Evolutionary conservation across 2,797 vertebrate species (phyloP), one percentile per base, ranked within the genome.

Genomic region (Ceyx erithaca): DNA sequence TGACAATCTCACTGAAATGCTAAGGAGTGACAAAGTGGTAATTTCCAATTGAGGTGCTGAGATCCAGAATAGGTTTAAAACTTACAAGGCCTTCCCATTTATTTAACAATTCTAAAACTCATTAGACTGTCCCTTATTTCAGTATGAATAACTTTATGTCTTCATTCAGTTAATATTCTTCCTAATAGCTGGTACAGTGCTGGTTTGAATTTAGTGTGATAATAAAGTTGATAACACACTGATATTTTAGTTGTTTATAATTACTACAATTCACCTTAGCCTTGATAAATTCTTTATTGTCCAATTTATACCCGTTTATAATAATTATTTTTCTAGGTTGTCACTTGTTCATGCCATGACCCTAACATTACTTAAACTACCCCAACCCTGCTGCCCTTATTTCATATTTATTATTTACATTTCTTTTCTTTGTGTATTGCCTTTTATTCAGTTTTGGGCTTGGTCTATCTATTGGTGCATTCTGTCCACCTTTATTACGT

Each of bases 381-480:
- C 63, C 15, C 18, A 23, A 49, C 23, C 3, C 26, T 0, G 0
- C 7, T 5, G 6, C 4, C 9, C 25, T 76, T 52, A 45, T 48
- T 80, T 73, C 5, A 33, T 45, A 0, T 46, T 30, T 35, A 7
- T 16, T 66, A 62, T 75, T 88, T 46, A 0, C 15, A 64, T 45
- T 72, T 82, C 16, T 69, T 21, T 57, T 21, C 12, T 70, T 12
- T 31, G 2, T 81, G 3, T 33, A 46, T 30, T 72, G 9, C 7
- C 5, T 72, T 84, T 81, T 64, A 49, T 62, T 90, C 7, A 51
- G 7, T 43, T 61, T 20, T 22, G 26, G 25, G 17, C 6, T 79
- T 49, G 8, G 2, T 58, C 25, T 75, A 1, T 55, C 7, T 86
- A 59, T 59, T 33, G 40, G 9, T 5, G 41, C 7, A 31, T 48